Evolutionary conservation across 2,113 vertebrate species (phyloP).

Genomic region (Piliocolobus tephrosceles): DNA sequence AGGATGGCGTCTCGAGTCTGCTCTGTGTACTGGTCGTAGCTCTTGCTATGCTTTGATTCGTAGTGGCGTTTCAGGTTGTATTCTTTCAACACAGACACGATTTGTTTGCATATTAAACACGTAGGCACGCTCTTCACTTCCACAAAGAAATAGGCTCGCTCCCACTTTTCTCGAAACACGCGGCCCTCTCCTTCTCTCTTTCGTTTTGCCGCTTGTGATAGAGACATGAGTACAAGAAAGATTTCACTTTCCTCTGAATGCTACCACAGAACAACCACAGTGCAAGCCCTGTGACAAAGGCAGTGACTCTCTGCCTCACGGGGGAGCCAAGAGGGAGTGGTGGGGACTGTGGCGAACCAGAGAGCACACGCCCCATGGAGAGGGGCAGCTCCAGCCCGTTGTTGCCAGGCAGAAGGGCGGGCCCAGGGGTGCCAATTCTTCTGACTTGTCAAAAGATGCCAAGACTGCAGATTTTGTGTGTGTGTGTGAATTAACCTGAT

Average conservation of each 20-base stretch:
- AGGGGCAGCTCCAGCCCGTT: conserved; percentile 21
- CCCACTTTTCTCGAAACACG: conserved; percentile 77
- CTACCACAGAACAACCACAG: conserved; percentile 41
- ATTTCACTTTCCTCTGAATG: conserved; percentile 70
- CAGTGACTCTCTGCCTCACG: conserved; percentile 18
- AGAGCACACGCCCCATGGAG: conserved; percentile 36
- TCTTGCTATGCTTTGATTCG: conserved; percentile 74
- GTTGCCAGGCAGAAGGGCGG: conserved; percentile 29
- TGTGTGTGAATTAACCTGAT: not conserved
- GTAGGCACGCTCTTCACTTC: conserved; percentile 78
- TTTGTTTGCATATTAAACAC: conserved; percentile 79
- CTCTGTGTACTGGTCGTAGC: conserved; percentile 72
- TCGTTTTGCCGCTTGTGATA: conserved; percentile 77
- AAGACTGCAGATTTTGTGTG: not conserved
- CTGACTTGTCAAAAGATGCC: conserved; percentile 11
- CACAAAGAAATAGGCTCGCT: conserved; percentile 81
- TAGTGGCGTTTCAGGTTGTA: conserved; percentile 78
- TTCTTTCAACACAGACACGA: conserved; percentile 77
- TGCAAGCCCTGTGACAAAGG: conserved; percentile 39
- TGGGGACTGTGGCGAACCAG: conserved; percentile 71
- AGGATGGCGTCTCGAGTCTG: conserved; percentile 59
- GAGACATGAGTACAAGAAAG: conserved; percentile 80
- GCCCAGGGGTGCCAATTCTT: conserved; percentile 41
- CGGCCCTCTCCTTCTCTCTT: conserved; percentile 77
- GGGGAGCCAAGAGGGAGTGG: conserved; percentile 57